phyloP scores from a whole-genome alignment of 2,888 invertebrate genomes.

The Agrypnus murinus region DNA sequence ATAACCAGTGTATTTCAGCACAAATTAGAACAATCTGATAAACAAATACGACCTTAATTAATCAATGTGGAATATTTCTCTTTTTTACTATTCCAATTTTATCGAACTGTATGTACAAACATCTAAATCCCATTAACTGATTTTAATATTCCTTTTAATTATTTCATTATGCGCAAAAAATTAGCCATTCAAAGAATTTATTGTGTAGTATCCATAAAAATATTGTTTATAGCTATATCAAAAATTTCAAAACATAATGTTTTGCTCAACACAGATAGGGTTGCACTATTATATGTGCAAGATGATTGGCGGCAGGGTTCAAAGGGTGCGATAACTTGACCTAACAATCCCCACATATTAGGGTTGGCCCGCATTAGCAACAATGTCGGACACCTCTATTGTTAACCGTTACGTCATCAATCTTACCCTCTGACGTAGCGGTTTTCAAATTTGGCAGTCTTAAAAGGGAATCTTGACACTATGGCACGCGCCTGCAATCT shows the following conservation, averaged over 20 bases:
- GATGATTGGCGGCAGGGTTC: conserved; percentile 48
- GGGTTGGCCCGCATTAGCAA: conserved; percentile 57
- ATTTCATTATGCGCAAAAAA: too few relatives aligned
- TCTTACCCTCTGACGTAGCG: conserved; percentile 57
- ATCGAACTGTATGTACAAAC: too few relatives aligned
- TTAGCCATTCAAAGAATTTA: too few relatives aligned
- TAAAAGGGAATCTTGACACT: background rate
- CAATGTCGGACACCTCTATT: conserved; percentile 54
- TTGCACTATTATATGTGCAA: conserved; percentile 6
- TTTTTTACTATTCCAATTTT: background rate
- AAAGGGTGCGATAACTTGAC: conserved; percentile 57
- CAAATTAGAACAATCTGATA: conserved; percentile 19
- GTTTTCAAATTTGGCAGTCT: conserved; percentile 51
- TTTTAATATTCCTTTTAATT: too few relatives aligned
- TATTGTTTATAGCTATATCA: too few relatives aligned
- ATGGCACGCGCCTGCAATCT: conserved; percentile 22
- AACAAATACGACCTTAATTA: background rate
- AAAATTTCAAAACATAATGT: too few relatives aligned
- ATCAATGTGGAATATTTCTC: background rate
- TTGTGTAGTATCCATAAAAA: too few relatives aligned
- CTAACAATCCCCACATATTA: conserved; percentile 56
- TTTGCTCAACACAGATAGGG: conserved; percentile 24
- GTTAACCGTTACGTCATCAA: conserved; percentile 55
- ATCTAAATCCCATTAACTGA: too few relatives aligned
- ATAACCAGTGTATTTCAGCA: conserved; percentile 6